Evolutionary conservation across 1,140 invertebrate species (phyloP), one percentile per base, ranked within the genome.

Genomic region (Nomia melanderi): DNA sequence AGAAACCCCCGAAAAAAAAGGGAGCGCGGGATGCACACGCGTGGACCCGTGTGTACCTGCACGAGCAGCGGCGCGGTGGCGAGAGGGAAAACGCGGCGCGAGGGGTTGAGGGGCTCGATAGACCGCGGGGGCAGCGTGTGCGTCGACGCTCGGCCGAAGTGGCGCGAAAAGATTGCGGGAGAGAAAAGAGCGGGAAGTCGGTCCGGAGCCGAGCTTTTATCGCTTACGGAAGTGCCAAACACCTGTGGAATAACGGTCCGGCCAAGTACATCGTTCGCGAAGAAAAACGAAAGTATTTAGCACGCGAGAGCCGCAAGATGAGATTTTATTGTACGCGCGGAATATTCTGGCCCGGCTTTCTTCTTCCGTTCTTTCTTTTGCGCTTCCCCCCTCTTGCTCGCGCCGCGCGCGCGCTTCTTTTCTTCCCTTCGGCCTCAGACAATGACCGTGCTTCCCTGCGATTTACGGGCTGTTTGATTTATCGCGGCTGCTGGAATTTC

Each of bases 181-280:
- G 78, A 86, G 82, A 80, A 87, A 83, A 81, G 82, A 71, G 81
- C 75, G 70, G 79, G 74, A 79, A 85, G 88, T 88, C 86, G 84
- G 83, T 79, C 80, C 85, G 90, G 90, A 89, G 87, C 90, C 82
- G 77, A 57, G 90, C 89, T 90, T 92, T 91, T 90, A 90, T 91
- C 90, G 90, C 89, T 91, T 88, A 92, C 90, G 90, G 90, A 91
- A 92, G 90, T 91, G 90, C 90, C 91, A 92, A 91, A 92, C 91
- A 92, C 91, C 91, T 92, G 91, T 92, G 90, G 91, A 92, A 90
- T 92, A 90, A 91, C 90, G 88, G 89, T 89, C 86, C 87, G 88
- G 85, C 89, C 90, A 91, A 91, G 90, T 91, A 88, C 88, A 90
- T 88, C 87, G 88, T 89, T 89, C 88, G 85, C 82, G 86, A 91